Base-by-base conservation (phyloP, 53 echinoderm and acorn worm genomes). In the Crossaster papposus region DNA sequence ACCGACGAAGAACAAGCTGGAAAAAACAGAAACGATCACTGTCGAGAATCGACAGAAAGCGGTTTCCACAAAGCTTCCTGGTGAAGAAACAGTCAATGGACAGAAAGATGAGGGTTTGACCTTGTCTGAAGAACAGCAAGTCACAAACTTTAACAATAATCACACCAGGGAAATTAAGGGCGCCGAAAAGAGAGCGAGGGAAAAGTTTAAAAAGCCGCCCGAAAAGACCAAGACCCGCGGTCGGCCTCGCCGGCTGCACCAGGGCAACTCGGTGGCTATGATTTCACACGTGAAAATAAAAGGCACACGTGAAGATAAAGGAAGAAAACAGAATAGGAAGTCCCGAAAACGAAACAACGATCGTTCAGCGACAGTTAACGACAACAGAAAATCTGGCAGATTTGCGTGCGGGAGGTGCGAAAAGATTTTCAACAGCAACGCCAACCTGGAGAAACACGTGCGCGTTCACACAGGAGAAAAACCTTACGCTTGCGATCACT, bases 391-490 rank as follows among this genome's bases (percentile, higher is more conserved):
- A 11, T 68, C 68, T 26, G 68, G 4, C 70, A 71, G 84, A 72
- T 84, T 84, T 44, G 2, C 33, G 17, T 84, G 84, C 84, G 50
- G 30, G 31, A 29, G 70, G 24, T 84, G 84, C 54, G 52, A 84
- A 20, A 84, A 84, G 32, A 28, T 29, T 28, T 84, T 84, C 72
- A 72, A 20, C 52, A 84, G 84, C 22, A 84, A 71, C 54, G 72
- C 84, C 30, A 84, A 72, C 3, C 31, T 84, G 51, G 51, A 52
- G 51, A 84, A 84, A 53, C 84, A 84, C 32, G 36, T 32, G 7
- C 84, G 84, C 72, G 34, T 84, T 32, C 84, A 84, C 84, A 84
- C 84, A 54, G 84, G 84, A 29, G 84, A 84, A 32, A 84, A 84
- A 31, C 84, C 84, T 53, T 84, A 72, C 84, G 84, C 32, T 29